A percentile compares a stretch with the other conserved stretches of the same genome.
These are phyloP conservation scores for Chrysopa pallens DNA, from an alignment of 1,140 invertebrate genomes.

Conservation along the genomic window DNA sequence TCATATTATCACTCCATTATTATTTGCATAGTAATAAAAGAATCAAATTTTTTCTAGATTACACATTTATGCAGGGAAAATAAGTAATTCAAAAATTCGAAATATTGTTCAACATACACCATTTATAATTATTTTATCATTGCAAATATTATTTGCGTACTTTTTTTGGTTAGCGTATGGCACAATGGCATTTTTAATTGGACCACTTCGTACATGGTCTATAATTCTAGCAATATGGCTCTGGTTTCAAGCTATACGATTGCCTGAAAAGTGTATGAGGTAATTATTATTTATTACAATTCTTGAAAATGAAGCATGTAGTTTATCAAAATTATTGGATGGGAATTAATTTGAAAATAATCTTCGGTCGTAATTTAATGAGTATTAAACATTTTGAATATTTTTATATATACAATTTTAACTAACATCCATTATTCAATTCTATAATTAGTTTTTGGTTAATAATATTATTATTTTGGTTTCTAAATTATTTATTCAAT, in stretches of 20 bases:
- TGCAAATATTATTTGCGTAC: slow-evolving; percentile 55
- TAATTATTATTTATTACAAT: slow-evolving; percentile 14
- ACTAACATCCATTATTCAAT: no score
- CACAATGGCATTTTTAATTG: slow-evolving; percentile 52
- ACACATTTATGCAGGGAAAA: slow-evolving; percentile 46
- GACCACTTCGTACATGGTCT: slow-evolving; percentile 66
- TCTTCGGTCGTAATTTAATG: no score
- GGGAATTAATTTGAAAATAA: background rate
- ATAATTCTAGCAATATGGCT: slow-evolving; percentile 43
- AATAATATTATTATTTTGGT: no score
- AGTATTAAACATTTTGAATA: no score
- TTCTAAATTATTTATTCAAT: no score
- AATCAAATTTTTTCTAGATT: slow-evolving; percentile 35
- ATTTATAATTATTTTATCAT: slow-evolving; percentile 34
- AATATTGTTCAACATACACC: slow-evolving; percentile 25
- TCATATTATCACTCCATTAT: no score
- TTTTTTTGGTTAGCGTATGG: slow-evolving; percentile 72
- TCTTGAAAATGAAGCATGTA: no score
- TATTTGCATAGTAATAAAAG: no score
- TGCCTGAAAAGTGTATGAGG: slow-evolving; percentile 30
- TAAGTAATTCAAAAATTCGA: slow-evolving; percentile 34
- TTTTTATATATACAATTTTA: no score
- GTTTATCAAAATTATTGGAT: no score
- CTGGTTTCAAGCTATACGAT: slow-evolving; percentile 35
- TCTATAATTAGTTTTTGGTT: no score